Evolutionary conservation across 2,113 vertebrate genomes (phyloP).

Genomic region (Cololabis saira): DNA sequence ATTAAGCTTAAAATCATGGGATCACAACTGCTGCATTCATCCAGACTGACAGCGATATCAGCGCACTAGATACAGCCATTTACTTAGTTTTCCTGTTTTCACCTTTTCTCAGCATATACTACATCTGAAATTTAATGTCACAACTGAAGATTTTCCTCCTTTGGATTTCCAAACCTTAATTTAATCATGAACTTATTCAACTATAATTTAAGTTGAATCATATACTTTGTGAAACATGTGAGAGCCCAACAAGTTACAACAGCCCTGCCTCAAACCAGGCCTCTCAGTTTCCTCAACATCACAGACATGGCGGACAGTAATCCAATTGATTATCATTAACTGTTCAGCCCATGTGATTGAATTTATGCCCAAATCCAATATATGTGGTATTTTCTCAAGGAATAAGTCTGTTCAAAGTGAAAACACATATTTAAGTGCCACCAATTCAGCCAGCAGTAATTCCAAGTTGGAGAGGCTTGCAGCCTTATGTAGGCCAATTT

Average conservation of each 20-base stretch:
- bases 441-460: slow-evolving; percentile 26
- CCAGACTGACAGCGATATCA: background rate
- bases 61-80: background rate
- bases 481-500: slow-evolving; percentile 16
- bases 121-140: slow-evolving; percentile 15
- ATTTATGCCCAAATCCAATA: slow-evolving; percentile 64
- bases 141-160: slow-evolving; percentile 34
- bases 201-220: slow-evolving; percentile 54
- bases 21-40: background rate
- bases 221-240: slow-evolving; percentile 62
- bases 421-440: slow-evolving; percentile 48
- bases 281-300: slow-evolving; percentile 36
- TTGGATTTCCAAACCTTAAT: slow-evolving; percentile 33
- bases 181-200: slow-evolving; percentile 44
- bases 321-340: slow-evolving; percentile 60
- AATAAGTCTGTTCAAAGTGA: slow-evolving; percentile 62
- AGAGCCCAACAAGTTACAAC: slow-evolving; percentile 24
- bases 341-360: slow-evolving; percentile 50
- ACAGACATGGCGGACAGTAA: slow-evolving; percentile 41
- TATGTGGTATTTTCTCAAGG: slow-evolving; percentile 70
- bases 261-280: slow-evolving; percentile 22
- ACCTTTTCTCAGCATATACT: slow-evolving; percentile 3
- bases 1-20: background rate
- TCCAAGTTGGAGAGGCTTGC: slow-evolving; percentile 10
- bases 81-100: background rate